phyloP scores from a whole-genome alignment of 2,888 invertebrate genomes.

The Chironomus tentans region DNA sequence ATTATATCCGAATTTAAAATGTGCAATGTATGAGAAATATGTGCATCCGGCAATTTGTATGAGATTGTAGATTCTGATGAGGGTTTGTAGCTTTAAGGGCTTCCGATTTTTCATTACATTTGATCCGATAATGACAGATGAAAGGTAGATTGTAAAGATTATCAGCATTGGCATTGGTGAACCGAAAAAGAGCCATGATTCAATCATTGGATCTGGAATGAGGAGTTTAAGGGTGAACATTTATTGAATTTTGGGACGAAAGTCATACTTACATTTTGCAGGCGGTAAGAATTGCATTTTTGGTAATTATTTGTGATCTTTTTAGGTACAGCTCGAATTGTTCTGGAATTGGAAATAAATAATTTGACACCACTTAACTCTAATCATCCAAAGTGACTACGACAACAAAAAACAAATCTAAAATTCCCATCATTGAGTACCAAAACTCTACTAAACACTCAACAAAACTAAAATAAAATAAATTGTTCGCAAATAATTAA shows the following conservation, averaged over 20 bases:
- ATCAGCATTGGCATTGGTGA: not conserved
- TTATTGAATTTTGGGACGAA: too few relatives aligned
- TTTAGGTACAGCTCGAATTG: too few relatives aligned
- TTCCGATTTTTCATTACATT: constrained; percentile 8
- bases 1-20: not conserved
- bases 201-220: not conserved
- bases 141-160: not conserved
- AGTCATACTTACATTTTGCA: not conserved
- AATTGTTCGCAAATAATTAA: not conserved
- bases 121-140: not conserved
- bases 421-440: too few relatives aligned
- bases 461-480: too few relatives aligned
- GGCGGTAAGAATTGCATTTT: not conserved
- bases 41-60: not conserved
- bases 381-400: too few relatives aligned
- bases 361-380: too few relatives aligned
- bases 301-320: too few relatives aligned
- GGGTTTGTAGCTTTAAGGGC: not conserved
- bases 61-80: not conserved
- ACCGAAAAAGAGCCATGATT: not conserved
- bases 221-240: not conserved
- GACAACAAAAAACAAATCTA: too few relatives aligned
- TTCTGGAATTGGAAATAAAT: too few relatives aligned
- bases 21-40: not conserved
- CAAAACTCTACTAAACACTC: too few relatives aligned